Base-by-base conservation (phyloP, 1,140 invertebrate species). In the Mercenaria mercenaria region DNA sequence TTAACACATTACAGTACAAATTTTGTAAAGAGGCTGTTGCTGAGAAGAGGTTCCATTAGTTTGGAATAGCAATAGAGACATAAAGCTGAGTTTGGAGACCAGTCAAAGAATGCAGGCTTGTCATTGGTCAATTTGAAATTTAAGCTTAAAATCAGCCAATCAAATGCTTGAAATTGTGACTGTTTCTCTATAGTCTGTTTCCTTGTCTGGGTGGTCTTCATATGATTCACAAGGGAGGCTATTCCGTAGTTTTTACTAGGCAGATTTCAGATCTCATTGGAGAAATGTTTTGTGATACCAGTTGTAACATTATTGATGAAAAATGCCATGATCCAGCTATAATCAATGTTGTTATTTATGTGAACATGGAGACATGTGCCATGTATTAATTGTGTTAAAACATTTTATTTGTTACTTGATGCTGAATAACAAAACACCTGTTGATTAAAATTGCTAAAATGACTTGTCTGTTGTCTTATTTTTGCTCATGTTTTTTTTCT, bases 401-500 rank as follows among this genome's bases (percentile, higher is more conserved):
- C 72, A 76, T 43, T 76, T 72, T 76, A 76, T 76, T 76, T 76
- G 72, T 76, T 76, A 76, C 72, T 76, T 76, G 41, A 76, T 76
- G 72, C 72, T 76, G 72, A 76, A 76, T 76, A 43, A 76, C 72
- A 50, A 50, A 76, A 26, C 41, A 76, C 39, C 18, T 76, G 72
- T 76, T 76, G 41, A 43, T 50, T 43, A 72, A 76, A 76, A 26
- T 76, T 76, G 72, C 72, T 43, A 76, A 76, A 76, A 32, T 13
- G 20, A 61, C n/a, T 32, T 2, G 11, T 32, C 15, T 47, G 0
- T 50, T 79, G 23, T 6, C 15, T 50, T 6, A 0, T 39, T 76
- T 76, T 76, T 76, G 37, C 20, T 23, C 39, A 11, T 76, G 72
- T 34, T 37, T 37, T 69, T 69, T n/a, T n/a, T n/a, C n/a, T n/a